These are phyloP conservation scores for Laticauda colubrina DNA, from an alignment of 2,113 vertebrate genomes.

Conservation along the genomic window DNA sequence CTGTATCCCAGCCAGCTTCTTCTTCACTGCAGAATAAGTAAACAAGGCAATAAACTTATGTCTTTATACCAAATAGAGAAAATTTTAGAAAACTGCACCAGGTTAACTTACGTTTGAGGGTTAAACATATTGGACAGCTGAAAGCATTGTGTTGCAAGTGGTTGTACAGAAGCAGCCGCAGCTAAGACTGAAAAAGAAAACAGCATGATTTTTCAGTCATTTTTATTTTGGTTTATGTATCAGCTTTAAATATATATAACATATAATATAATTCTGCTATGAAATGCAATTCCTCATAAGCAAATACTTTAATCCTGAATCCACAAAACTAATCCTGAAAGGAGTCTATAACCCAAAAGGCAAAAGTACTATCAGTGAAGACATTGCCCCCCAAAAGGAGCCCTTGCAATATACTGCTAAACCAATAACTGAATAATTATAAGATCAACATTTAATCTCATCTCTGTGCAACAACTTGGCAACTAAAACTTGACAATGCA, in stretches of 20 bases:
- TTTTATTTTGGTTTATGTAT: not conserved
- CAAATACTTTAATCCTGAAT: not conserved
- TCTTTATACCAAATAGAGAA: not conserved
- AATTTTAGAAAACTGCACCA: not conserved
- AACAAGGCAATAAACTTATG: not conserved
- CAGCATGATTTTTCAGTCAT: conserved; percentile 22
- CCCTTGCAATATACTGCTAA: not conserved
- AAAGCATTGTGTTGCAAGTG: conserved; percentile 94
- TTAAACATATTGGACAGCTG: conserved; percentile 98
- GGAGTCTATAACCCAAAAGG: too few species aligned
- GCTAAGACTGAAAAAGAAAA: conserved; percentile 62
- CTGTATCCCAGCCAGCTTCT: conserved; percentile 88
- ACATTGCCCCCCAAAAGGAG: not conserved
- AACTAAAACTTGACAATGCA: not conserved
- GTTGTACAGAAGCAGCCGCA: conserved; percentile 83
- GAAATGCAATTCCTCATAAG: not conserved
- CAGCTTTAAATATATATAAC: not conserved
- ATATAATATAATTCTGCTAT: not conserved
- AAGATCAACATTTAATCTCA: not conserved
- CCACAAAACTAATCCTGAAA: not conserved
- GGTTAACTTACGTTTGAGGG: conserved; percentile 83
- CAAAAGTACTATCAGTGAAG: too few species aligned
- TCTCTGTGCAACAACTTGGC: not conserved
- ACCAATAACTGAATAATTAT: not conserved
- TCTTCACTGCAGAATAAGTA: conserved; percentile 78